Conservation (phyloP, 2,888 invertebrate genomes). For the Nowickia ferox region DNA sequence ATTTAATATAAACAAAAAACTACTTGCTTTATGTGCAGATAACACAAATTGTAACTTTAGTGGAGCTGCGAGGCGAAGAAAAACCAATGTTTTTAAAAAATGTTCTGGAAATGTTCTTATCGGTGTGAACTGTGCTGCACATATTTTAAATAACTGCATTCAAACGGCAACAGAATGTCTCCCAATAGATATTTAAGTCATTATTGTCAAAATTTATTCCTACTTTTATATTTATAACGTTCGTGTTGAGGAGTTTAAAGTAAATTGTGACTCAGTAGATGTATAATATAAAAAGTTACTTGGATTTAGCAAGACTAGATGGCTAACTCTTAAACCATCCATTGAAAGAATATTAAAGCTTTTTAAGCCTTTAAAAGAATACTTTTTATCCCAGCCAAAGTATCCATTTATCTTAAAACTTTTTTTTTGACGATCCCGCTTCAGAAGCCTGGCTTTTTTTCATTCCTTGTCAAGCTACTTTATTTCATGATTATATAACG, state of each 20-base stretch:
- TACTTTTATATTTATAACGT: conserved; percentile 8
- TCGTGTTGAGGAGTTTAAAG: conserved; percentile 5
- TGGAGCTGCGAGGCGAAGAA: too few species aligned
- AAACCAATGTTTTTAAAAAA: too few species aligned
- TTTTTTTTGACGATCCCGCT: neutral
- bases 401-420: conserved; percentile 1
- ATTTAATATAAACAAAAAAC: too few species aligned
- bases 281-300: conserved; percentile 29
- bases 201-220: too few species aligned
- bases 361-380: conserved; percentile 57
- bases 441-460: conserved; percentile 41
- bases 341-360: conserved; percentile 65
- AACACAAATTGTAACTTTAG: too few species aligned
- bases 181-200: too few species aligned
- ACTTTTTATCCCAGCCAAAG: conserved; percentile 56
- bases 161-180: too few species aligned
- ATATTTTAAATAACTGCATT: too few species aligned
- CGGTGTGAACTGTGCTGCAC: too few species aligned
- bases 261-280: conserved; percentile 5
- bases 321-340: conserved; percentile 50
- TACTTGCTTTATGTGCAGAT: too few species aligned
- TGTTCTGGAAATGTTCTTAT: too few species aligned
- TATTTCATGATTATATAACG: conserved; percentile 63
- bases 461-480: conserved; percentile 60
- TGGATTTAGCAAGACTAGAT: conserved; percentile 29